Evolutionary conservation across 2,888 invertebrate species (phyloP), one percentile per base, ranked within the genome.

Genomic region (Saturnia japonica): DNA sequence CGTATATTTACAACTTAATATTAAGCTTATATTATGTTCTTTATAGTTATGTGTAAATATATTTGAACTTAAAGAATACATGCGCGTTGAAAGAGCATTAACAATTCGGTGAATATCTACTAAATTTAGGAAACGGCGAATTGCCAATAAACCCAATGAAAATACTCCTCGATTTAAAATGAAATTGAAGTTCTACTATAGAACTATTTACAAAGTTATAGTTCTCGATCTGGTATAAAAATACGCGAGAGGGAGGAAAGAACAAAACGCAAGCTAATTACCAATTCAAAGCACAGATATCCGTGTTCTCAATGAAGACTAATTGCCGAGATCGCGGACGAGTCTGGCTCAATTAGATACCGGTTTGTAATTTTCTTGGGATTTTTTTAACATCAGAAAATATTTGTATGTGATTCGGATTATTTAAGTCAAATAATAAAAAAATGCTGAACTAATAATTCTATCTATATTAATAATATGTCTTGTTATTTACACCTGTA

Each of bases 271-370:
- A 8, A 16, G 67, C 60, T 45, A 74, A 80, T 84, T 78, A 76
- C 75, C 76, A 81, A 84, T 85, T 80, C 82, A 79, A 78, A 82
- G 75, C 82, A 80, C 75, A 77, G 76, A 79, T 77, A 76, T 73
- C 76, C 72, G 69, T 68, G 62, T 68, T 70, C 73, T 74, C 78
- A 82, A 85, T 83, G 81, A 80, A 80, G 79, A 82, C 81, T 86
- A 84, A 86, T 86, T 83, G 80, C 77, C 71, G 69, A 78, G 76
- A 79, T 80, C 79, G 77, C 67, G 54, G 69, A 68, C 74, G 66
- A 66, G 57, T 45, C 69, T 60, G 45, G 42, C 57, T 69, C 6
- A 69, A 51, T 57, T 54, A 69, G 42, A 60, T 70, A 60, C 73
- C 72, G 71, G 67, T 45, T 68, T 45, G 40, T 69, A 66, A 64